Evolutionary conservation across 2,113 vertebrate genomes (phyloP), one percentile per base, ranked within the genome.

Genomic region (Taxidea taxus): DNA sequence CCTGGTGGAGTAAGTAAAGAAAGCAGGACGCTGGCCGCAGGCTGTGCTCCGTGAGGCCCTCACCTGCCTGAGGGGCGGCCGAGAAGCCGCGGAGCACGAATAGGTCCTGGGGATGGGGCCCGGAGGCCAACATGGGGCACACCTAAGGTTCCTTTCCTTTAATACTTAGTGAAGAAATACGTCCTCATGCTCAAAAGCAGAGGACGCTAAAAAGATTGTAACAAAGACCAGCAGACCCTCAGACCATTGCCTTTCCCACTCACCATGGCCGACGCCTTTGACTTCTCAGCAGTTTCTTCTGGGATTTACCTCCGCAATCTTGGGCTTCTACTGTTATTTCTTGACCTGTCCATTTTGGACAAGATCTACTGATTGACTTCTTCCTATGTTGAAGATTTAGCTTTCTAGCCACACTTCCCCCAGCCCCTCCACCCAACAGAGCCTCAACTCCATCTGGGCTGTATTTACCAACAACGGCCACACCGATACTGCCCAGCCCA

Each of bases 1-100:
- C 4, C 4, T 0, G 0, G n/a, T 2, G 66, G 68, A 31, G 10
- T 2, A 7, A 37, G 8, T 2, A 6, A 27, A 60, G 81, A 58
- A 29, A 25, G 51, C 9, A 23, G 4, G 66, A 27, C 44, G 44
- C 49, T 37, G 39, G 31, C 80, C 1, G 0, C 20, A 39, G 64
- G 42, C 64, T 39, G 34, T 49, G 54, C 27, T 4, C 34, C 13
- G 8, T 2, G 60, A 18, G 8, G 44, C 34, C 60, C n/a, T 49
- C 62, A 27, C 29, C 62, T 6, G 27, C 47, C 44, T 37, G 5
- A 18, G 47, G 34, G 66, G 18, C 9, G 47, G 7, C 25, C 5
- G 0, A 72, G 42, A 47, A 84, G 58, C 20, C 7, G 25, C 13
- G 16, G 37, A 31, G 37, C 31, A 23, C 23, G 16, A 5, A 12